Evolutionary conservation across 2,888 invertebrate species (phyloP).

Genomic region (Epinotia bilunana): DNA sequence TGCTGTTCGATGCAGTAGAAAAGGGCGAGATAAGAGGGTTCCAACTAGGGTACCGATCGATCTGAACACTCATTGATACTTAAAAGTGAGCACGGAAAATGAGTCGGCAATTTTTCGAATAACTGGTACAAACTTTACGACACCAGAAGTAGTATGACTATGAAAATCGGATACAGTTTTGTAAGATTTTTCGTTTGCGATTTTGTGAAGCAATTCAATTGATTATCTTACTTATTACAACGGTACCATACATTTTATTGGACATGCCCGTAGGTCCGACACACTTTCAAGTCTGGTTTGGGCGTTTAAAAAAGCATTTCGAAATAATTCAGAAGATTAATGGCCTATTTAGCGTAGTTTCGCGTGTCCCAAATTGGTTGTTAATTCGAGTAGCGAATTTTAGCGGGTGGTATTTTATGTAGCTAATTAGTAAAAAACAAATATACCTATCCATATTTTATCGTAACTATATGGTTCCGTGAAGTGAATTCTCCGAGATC

Average conservation of each 20-base stretch:
- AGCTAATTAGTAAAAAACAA: background rate
- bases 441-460: too few relatives aligned
- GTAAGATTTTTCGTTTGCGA: background rate
- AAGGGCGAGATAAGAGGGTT: slow-evolving; percentile 68
- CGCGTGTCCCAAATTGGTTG: background rate
- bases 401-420: background rate
- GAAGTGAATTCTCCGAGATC: too few relatives aligned
- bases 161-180: background rate
- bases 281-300: background rate
- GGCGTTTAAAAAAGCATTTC: slow-evolving; percentile 1
- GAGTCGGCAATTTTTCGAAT: background rate
- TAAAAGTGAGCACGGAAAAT: slow-evolving; percentile 40
- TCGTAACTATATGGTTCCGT: too few relatives aligned
- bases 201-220: slow-evolving; percentile 3
- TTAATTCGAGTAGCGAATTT: slow-evolving; percentile 3
- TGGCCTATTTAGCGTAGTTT: slow-evolving; percentile 7
- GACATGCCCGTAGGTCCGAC: background rate
- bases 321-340: background rate
- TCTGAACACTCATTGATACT: slow-evolving; percentile 47
- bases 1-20: slow-evolving; percentile 67
- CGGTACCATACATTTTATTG: slow-evolving; percentile 12
- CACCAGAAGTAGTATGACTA: background rate
- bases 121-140: background rate
- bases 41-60: slow-evolving; percentile 55
- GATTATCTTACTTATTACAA: slow-evolving; percentile 6